Base-by-base conservation (phyloP, 1,140 invertebrate genomes). In the Leucophenga varia region DNA sequence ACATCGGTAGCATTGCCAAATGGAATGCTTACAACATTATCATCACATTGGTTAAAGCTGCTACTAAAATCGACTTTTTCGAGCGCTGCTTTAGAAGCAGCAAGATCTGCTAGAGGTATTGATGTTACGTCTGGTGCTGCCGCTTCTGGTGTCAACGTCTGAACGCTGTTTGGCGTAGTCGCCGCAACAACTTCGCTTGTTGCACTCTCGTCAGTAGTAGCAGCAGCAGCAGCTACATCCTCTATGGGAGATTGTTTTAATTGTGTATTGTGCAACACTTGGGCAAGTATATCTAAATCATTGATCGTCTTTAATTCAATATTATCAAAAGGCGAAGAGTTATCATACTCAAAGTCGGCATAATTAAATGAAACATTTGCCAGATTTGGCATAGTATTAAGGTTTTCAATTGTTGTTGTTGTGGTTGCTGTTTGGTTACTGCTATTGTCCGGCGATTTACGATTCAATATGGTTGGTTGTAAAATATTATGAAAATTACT, bases 221-320 rank as follows among this genome's bases (percentile, higher is more conserved):
- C 32, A 13, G 5, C 32, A 13, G 32, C 6, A 8, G 32, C 16
- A 35, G 6, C n/a, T 54, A 51, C 39, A 50, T 39, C 18, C 25
- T 30, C n/a, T n/a, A n/a, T n/a, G n/a, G n/a, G n/a, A n/a, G n/a
- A n/a, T n/a, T n/a, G n/a, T 25, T 45, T 47, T 42, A 69, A 35
- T 43, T 74, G 64, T 7, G 71, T 74, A 43, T 72, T 75, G 51
- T 82, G 78, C 34, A 83, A 57, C 19, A 88, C 83, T 74, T 89
- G 84, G 4, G 89, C 89, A 35, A 94, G 77, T 72, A 91, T 84
- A 74, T 92, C 90, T 78, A 93, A 84, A 72, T 93, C 90, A 76
- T 94, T 93, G 32, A 94, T 89, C 28, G 89, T 91, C 76, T 93
- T 92, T 20, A 94, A 70, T 79, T 91, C 90, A 75, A 93, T 84